Conservation (phyloP, 2,113 vertebrate species). For the Pollimyrus isidori region DNA sequence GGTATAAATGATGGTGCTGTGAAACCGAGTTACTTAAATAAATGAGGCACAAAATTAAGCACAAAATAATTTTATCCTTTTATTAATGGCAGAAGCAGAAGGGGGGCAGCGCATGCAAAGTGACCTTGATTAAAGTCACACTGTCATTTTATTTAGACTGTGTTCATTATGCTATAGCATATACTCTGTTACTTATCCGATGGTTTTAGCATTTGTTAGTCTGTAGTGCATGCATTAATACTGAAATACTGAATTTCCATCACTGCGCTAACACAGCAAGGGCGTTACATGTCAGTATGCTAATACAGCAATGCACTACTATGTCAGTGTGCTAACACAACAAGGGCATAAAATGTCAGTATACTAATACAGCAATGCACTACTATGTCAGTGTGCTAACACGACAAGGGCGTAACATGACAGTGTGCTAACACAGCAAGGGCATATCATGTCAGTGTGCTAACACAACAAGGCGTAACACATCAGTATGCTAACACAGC, state of each 20-base stretch:
- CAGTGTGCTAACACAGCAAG: too few species aligned
- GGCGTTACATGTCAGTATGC: background rate
- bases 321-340: too few species aligned
- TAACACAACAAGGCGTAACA: too few species aligned
- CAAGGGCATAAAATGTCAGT: too few species aligned
- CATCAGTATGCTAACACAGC: too few species aligned
- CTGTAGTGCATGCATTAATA: background rate
- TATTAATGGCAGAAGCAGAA: background rate
- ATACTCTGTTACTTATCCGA: background rate
- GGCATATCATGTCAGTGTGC: too few species aligned
- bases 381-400: too few species aligned
- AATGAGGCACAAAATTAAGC: background rate
- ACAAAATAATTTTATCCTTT: constrained; percentile 3
- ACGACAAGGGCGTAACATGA: too few species aligned
- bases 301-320: background rate
- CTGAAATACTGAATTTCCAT: background rate
- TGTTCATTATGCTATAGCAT: background rate
- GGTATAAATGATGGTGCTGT: background rate
- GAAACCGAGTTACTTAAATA: background rate
- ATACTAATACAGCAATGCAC: too few species aligned
- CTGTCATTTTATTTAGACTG: background rate
- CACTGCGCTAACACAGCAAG: background rate
- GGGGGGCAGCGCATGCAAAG: background rate
- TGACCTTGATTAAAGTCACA: background rate
- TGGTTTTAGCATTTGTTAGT: background rate